Percentiles rank a stretch among this genome's conserved stretches.
These are phyloP conservation scores for Phortica okadai DNA, from an alignment of 2,888 invertebrate genomes.

Conservation along the genomic window DNA sequence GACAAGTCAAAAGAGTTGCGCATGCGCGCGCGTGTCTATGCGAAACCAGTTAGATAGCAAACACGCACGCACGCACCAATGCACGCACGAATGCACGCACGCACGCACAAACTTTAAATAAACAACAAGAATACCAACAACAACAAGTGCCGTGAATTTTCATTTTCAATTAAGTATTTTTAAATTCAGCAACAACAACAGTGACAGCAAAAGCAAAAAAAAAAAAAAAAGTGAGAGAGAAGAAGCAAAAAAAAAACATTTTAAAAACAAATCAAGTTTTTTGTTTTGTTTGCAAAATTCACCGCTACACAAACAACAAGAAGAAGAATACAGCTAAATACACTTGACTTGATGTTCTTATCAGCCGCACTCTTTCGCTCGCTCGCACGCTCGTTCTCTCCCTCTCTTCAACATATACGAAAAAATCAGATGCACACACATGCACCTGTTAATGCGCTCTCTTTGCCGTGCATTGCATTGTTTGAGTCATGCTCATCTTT, in stretches of 20 bases:
- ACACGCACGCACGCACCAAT: conserved; percentile 1
- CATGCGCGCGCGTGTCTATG: conserved; percentile 18
- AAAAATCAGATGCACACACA: not conserved
- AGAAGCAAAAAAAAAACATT: not conserved
- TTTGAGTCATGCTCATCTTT: not conserved
- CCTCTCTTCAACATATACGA: too few species aligned
- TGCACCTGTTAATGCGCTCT: not conserved
- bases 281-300: conserved; percentile 17
- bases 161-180: conserved; percentile 31
- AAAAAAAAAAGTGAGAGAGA: not conserved
- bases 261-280: conserved; percentile 24
- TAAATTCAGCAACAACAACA: not conserved
- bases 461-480: not conserved
- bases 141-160: conserved; percentile 23
- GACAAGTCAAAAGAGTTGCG: conserved; percentile 13
- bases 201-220: not conserved
- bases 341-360: conserved; percentile 23
- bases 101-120: conserved; percentile 23
- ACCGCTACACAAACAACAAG: conserved; percentile 22
- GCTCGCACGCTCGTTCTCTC: too few species aligned
- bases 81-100: not conserved
- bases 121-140: conserved; percentile 2
- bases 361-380: not conserved
- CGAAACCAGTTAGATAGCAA: conserved; percentile 13
- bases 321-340: conserved; percentile 11